Evolutionary conservation across 2,113 vertebrate species (phyloP), one percentile per base, ranked within the genome.

Genomic region (Rissa tridactyla): DNA sequence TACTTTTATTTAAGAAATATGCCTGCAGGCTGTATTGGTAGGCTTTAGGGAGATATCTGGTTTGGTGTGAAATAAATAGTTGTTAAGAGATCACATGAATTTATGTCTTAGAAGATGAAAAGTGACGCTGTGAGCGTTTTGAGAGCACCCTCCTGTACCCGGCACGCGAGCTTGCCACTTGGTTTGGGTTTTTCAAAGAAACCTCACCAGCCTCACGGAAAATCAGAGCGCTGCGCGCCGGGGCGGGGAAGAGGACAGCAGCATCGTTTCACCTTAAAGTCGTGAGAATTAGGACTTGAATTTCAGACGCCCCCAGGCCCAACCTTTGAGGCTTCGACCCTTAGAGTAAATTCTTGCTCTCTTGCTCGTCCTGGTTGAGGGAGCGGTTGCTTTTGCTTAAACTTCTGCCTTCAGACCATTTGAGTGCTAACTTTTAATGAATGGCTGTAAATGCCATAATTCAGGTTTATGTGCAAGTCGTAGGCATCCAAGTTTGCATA

Each of bases 1-100:
- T 98, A 98, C 98, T 99, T 99, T 99, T 99, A 98, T 99, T 99
- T 99, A 98, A 99, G 99, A 99, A 99, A 98, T 98, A 98, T 99
- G 98, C 98, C 99, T 98, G 97, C 95, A 94, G 99, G 99, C 98
- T 97, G 98, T 98, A 98, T 98, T 98, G 98, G 97, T 98, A 98
- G 97, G 97, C 98, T 99, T 99, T 97, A 98, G 98, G 98, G 98
- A 98, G 98, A 98, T 98, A 98, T 96, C 98, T 98, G 98, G 99
- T 98, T 98, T 97, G 98, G 97, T 98, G 98, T 98, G 98, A 99
- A 99, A 99, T 99, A 99, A 99, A 99, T 98, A 99, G 98, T 99
- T 99, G 99, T 99, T 99, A 98, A 98, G 98, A 98, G 98, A 99
- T 99, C 99, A 99, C 98, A 99, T 98, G 98, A 98, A 98, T 98